These are phyloP conservation scores for Berghia stephanieae DNA, from an alignment of 1,140 invertebrate genomes.

Conservation along the genomic window DNA sequence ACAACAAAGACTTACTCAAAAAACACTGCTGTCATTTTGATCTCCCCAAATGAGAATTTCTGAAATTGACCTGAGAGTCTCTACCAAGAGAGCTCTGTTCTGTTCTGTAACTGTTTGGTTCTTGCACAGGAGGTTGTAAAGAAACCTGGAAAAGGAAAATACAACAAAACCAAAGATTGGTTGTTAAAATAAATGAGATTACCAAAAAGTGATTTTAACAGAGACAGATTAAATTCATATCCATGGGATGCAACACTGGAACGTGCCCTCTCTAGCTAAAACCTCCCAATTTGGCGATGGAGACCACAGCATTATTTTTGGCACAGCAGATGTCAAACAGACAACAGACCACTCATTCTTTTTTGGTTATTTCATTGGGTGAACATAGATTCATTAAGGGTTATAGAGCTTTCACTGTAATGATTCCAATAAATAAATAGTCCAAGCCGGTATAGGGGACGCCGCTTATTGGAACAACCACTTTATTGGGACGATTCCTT, in stretches of 20 bases:
- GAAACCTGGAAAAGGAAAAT: slow-evolving; percentile 74
- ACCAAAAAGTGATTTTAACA: neutral
- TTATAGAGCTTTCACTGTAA: too few species aligned
- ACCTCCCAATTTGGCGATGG: too few species aligned
- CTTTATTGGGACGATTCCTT: too few species aligned
- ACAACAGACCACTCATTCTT: too few species aligned
- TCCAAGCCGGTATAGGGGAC: too few species aligned
- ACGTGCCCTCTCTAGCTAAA: too few species aligned
- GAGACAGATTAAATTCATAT: neutral
- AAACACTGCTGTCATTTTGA: slow-evolving; percentile 99
- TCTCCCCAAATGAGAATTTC: slow-evolving; percentile 99
- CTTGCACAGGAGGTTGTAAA: slow-evolving; percentile 94
- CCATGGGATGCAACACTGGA: neutral
- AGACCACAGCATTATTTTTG: too few species aligned
- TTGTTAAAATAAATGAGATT: neutral
- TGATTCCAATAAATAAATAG: too few species aligned
- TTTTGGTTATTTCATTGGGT: too few species aligned
- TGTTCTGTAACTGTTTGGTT: slow-evolving; percentile 96
- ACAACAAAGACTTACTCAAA: slow-evolving; percentile 84
- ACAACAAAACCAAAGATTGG: neutral
- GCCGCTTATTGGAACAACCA: too few species aligned
- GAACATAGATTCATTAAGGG: too few species aligned
- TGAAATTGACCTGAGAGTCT: slow-evolving; percentile 95
- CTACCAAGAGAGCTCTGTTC: slow-evolving; percentile 93
- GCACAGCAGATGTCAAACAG: too few species aligned